Evolutionary conservation across 2,888 invertebrate species (phyloP), one percentile per base, ranked within the genome.

Genomic region (Eupithecia exiguata): DNA sequence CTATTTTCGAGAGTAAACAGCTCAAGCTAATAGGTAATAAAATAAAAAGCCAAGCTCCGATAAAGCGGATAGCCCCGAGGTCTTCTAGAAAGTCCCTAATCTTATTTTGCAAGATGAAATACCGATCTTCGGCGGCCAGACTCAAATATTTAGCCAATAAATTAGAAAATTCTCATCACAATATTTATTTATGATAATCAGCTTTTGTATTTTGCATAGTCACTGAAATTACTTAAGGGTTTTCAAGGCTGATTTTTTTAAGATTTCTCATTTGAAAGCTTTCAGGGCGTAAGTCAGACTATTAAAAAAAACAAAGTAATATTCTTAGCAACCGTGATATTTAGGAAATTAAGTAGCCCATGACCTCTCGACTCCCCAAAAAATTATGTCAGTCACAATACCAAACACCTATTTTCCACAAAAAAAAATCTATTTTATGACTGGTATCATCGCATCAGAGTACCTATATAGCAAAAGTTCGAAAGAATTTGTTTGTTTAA

Each of bases 151-250:
- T n/a, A 46, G 62, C 46, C 36, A 63, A 69, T 61, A 65, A 70
- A 70, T 70, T 70, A 70, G 49, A 70, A 70, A 49, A 36, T 70
- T 65, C 58, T 25, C 36, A 38, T 46, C 21, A 21, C 36, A 46
- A 63, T 70, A 70, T 70, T 53, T 70, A 53, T 65, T 65, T 65
- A 71, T 71, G 66, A 18, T 58, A 71, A 67, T 58, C 58, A 58
- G 53, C 66, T 58, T 62, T 63, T 63, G 38, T 63, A 35, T 63
- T 63, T 36, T 63, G 63, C 63, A 38, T 63, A 63, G 25, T 62
- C 25, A 58, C 14, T 58, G 25, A 58, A 25, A 58, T 25, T 21
- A 10, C 21, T 58, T 14, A 14, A 53, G 12, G 21, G 10, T 53
- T 53, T 21, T 53, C 5, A 7, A 53, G n/a, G 7, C 49, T n/a